Conservation (phyloP, 2,888 invertebrate species). For the Monoplex corrugatus region DNA sequence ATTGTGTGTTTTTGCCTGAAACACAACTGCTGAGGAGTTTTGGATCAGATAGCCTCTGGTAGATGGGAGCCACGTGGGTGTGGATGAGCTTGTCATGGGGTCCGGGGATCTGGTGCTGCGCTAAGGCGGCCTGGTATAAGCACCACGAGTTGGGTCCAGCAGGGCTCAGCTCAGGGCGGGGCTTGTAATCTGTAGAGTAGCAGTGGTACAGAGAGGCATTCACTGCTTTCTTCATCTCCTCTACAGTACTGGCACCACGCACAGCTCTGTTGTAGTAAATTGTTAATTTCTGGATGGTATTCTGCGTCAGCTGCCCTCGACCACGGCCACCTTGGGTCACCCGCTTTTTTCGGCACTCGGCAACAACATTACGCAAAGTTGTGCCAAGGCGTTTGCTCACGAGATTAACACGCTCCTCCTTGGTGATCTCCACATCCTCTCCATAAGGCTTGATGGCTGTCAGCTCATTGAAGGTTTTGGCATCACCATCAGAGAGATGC, state of each 20-base stretch:
- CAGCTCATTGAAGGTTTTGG: too few species aligned
- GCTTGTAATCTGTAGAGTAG: conserved; percentile 35
- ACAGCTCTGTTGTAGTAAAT: conserved; percentile 43
- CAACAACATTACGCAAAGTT: conserved; percentile 37
- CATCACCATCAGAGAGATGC: too few species aligned
- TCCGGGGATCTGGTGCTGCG: not conserved
- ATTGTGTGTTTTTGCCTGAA: not conserved
- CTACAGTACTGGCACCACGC: not conserved
- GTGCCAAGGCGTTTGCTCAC: conserved; percentile 47
- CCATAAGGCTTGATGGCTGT: too few species aligned
- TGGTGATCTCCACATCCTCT: too few species aligned
- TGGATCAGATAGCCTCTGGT: not conserved
- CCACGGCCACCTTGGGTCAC: conserved; percentile 42
- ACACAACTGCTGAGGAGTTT: not conserved
- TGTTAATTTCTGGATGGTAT: conserved; percentile 22
- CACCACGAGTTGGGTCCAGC: conserved; percentile 28
- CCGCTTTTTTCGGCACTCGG: conserved; percentile 14
- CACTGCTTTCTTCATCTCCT: conserved; percentile 24
- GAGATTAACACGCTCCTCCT: too few species aligned
- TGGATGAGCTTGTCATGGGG: conserved; percentile 4
- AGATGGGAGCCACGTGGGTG: not conserved
- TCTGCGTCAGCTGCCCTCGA: conserved; percentile 20
- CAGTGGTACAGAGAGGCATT: conserved; percentile 44
- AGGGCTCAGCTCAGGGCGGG: conserved; percentile 43
- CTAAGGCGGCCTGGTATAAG: conserved; percentile 30